phyloP scores from a whole-genome alignment of 92 coral and sea anemone species.

The Umimayanthus chanpuru region DNA sequence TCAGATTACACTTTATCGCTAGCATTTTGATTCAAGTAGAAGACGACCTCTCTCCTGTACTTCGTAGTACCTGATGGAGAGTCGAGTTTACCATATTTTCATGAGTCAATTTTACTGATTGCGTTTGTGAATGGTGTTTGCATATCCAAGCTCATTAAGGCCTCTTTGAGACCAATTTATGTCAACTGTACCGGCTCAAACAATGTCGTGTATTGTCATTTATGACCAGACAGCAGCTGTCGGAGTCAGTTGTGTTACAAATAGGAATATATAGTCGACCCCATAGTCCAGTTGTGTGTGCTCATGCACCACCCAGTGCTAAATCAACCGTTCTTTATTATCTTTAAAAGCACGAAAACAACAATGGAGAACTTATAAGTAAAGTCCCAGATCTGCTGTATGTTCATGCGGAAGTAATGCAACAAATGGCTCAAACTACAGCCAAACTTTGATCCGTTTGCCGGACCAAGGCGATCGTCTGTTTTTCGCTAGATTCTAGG shows the following conservation, averaged over 20 bases:
- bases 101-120: neutral
- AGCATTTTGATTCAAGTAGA: neutral
- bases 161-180: neutral
- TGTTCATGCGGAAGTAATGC: conserved; percentile 8
- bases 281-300: neutral
- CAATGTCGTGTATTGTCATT: neutral
- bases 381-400: neutral
- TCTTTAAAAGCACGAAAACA: conserved; percentile 1
- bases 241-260: neutral
- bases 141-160: neutral
- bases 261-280: neutral
- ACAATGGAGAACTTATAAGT: neutral
- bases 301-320: neutral
- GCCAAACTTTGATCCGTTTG: neutral
- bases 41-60: no score
- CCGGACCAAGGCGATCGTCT: neutral
- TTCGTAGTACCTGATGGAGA: no score
- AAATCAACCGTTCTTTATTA: neutral
- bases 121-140: neutral
- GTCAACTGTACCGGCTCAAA: neutral
- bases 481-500: neutral
- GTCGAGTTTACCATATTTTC: neutral
- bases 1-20: neutral
- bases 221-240: neutral
- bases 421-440: neutral